These are phyloP conservation scores for Trialeurodes vaporariorum DNA, from an alignment of 1,140 invertebrate species.

Conservation along the genomic window DNA sequence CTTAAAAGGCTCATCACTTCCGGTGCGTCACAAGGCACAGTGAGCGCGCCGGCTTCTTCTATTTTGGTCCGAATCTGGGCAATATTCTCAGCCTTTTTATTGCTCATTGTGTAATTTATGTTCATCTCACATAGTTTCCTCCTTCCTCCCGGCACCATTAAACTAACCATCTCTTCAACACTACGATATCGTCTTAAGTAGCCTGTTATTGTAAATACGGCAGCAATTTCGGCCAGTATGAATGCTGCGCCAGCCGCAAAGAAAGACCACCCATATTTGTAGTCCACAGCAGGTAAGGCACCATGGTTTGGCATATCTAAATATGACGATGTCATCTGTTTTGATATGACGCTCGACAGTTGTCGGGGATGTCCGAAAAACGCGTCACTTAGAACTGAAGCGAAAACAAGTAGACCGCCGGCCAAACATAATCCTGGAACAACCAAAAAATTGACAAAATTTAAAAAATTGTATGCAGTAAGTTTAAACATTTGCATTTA, in stretches of 20 bases:
- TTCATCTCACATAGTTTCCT: slow-evolving; percentile 39
- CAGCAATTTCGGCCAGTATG: slow-evolving; percentile 51
- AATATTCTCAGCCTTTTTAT: too few species aligned
- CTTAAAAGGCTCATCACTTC: too few species aligned
- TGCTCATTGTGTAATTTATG: too few species aligned
- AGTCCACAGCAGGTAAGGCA: slow-evolving; percentile 34
- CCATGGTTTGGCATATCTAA: slow-evolving; percentile 19
- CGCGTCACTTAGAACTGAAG: slow-evolving; percentile 47
- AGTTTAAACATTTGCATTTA: background rate
- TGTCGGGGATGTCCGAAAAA: slow-evolving; percentile 38
- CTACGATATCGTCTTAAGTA: slow-evolving; percentile 48
- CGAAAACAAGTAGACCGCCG: slow-evolving; percentile 47
- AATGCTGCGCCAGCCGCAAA: slow-evolving; percentile 50
- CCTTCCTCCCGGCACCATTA: slow-evolving; percentile 50
- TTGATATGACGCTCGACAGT: slow-evolving; percentile 7
- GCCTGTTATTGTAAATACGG: slow-evolving; percentile 47
- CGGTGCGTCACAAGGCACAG: too few species aligned
- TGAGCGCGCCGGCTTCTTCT: too few species aligned
- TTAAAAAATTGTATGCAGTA: background rate
- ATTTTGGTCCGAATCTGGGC: too few species aligned
- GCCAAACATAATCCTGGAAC: slow-evolving; percentile 48
- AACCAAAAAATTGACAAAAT: slow-evolving; percentile 15
- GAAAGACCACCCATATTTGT: slow-evolving; percentile 59
- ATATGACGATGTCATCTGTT: background rate
- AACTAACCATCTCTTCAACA: slow-evolving; percentile 50